Percentiles rank a stretch among this genome's conserved stretches.
Conservation (phyloP, 2,797 vertebrate genomes). For the Bryconaethiops microstoma region DNA sequence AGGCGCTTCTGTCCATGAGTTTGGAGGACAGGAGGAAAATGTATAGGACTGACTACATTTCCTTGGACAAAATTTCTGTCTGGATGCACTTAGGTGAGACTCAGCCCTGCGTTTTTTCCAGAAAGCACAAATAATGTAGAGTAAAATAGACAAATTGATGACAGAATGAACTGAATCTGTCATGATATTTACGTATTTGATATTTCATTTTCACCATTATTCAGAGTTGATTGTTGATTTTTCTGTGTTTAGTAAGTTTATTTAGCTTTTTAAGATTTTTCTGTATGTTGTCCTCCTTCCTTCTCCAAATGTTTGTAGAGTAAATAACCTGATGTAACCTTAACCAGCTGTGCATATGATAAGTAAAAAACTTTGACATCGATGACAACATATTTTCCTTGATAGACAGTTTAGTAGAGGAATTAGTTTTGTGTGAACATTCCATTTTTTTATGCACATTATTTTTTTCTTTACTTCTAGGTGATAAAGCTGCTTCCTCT, state of each 20-base stretch:
- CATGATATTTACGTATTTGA: neutral
- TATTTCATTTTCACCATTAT: neutral
- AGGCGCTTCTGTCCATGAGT: constrained; percentile 75
- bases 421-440: neutral
- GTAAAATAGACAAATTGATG: neutral
- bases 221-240: neutral
- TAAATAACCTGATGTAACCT: neutral
- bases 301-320: neutral
- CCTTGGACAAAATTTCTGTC: constrained; percentile 77
- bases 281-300: neutral
- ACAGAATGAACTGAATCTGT: neutral
- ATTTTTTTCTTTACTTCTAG: neutral
- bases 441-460: neutral
- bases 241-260: neutral
- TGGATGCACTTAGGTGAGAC: constrained; percentile 80
- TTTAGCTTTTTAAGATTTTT: neutral
- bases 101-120: neutral
- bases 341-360: neutral
- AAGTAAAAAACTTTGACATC: neutral
- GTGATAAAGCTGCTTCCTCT: constrained; percentile 51
- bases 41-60: constrained; percentile 77
- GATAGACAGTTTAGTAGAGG: neutral
- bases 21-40: constrained; percentile 75
- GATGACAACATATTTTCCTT: neutral
- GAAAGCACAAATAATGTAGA: neutral